These are phyloP conservation scores for Brachyhypopomus occidentalis DNA, from an alignment of 2,113 vertebrate genomes.

Conservation along the genomic window DNA sequence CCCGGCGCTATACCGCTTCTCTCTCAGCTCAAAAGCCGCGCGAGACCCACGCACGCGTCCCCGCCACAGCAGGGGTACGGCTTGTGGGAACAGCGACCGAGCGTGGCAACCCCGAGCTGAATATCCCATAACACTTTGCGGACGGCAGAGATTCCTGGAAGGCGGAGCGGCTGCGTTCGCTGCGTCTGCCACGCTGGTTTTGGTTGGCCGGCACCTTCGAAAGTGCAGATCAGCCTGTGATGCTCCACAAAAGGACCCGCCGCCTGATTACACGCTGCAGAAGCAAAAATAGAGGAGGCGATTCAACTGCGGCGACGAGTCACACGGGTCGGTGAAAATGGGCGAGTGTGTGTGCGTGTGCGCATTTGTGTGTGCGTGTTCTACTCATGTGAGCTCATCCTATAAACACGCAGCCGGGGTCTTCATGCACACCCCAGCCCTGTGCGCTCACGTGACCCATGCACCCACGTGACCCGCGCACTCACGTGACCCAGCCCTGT, in stretches of 20 bases:
- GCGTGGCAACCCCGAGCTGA: no score
- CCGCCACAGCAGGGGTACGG: no score
- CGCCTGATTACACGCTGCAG: slow-evolving; percentile 56
- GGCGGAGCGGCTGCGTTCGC: slow-evolving; percentile 4
- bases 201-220: slow-evolving; percentile 37
- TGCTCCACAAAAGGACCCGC: slow-evolving; percentile 33
- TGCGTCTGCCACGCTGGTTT: slow-evolving; percentile 42
- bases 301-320: slow-evolving; percentile 2
- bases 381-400: no score
- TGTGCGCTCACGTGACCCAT: no score
- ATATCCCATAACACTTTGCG: slow-evolving; percentile 25
- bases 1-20: no score
- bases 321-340: not conserved
- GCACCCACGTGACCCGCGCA: no score
- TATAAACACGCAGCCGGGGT: no score
- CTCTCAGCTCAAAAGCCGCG: no score
- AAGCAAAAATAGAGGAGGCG: slow-evolving; percentile 32
- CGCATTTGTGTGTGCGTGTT: not conserved
- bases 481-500: no score
- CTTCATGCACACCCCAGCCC: no score
- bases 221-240: slow-evolving; percentile 49
- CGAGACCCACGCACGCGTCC: no score
- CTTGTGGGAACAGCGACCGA: no score
- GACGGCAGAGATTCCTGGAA: slow-evolving; percentile 26
- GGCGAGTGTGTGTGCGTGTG: not conserved